Evolutionary conservation across 2,797 vertebrate genomes (phyloP).

Genomic region (Babyrousa celebensis): DNA sequence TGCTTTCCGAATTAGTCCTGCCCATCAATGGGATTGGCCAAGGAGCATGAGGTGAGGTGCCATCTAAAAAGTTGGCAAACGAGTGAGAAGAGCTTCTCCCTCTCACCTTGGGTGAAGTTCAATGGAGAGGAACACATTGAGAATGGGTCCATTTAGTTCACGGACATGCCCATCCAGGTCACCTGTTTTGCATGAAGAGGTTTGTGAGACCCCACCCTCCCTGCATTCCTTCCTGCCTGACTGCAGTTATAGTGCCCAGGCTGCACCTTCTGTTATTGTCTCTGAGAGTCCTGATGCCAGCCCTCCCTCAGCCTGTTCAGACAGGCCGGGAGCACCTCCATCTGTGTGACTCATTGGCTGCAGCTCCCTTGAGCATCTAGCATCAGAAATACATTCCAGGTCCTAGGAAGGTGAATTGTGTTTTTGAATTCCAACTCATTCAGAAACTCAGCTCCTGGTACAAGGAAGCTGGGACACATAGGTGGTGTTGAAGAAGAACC

Average conservation of each 20-base stretch:
- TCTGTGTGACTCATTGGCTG: constrained; percentile 46
- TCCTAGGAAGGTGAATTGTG: neutral
- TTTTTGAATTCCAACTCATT: constrained; percentile 30
- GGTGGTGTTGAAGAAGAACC: neutral
- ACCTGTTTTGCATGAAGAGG: neutral
- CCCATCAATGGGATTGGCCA: neutral
- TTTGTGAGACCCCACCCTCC: neutral
- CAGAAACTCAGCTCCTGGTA: constrained; percentile 39
- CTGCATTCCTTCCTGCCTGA: neutral
- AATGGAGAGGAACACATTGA: neutral
- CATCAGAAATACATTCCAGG: neutral
- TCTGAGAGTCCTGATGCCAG: neutral
- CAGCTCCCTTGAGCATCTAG: neutral
- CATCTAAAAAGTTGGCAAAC: neutral
- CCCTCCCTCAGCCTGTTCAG: neutral
- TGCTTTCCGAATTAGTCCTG: constrained; percentile 48
- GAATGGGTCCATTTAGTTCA: neutral
- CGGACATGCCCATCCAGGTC: neutral
- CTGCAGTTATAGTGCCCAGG: neutral
- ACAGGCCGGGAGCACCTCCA: neutral
- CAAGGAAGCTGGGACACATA: neutral
- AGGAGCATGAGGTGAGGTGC: neutral
- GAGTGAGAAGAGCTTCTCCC: neutral
- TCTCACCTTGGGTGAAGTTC: neutral
- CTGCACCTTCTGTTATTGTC: neutral